Evolutionary conservation across 2,888 invertebrate species (phyloP).

Genomic region (Nebria salina): DNA sequence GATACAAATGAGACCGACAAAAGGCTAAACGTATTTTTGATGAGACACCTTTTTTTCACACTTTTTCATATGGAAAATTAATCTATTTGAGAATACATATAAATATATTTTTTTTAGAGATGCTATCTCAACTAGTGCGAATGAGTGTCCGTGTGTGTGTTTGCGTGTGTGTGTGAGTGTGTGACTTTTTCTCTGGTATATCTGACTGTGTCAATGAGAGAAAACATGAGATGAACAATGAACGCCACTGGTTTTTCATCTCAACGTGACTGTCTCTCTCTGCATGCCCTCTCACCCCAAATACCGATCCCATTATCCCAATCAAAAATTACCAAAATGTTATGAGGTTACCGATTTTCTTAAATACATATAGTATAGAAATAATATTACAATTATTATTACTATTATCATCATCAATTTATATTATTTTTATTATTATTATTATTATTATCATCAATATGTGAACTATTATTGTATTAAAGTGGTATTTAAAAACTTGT

Average conservation of each 20-base stretch:
- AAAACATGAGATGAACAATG: constrained; percentile 3
- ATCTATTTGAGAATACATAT: background rate
- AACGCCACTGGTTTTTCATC: constrained; percentile 6
- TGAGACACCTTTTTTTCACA: constrained; percentile 23
- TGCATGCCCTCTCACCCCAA: constrained; percentile 6
- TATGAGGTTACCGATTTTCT: constrained; percentile 45
- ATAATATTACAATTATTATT: constrained; percentile 37
- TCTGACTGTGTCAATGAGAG: background rate
- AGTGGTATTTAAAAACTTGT: constrained; percentile 56
- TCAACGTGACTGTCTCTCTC: constrained; percentile 3
- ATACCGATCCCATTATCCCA: constrained; percentile 28
- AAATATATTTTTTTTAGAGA: constrained; percentile 39
- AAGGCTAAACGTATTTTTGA: background rate
- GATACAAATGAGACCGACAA: background rate
- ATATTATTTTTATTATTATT: constrained; percentile 38
- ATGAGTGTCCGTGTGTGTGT: constrained; percentile 2
- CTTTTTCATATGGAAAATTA: background rate
- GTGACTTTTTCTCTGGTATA: background rate
- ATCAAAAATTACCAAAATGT: constrained; percentile 41
- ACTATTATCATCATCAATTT: constrained; percentile 36
- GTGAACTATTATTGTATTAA: constrained; percentile 33
- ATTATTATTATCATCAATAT: constrained; percentile 35
- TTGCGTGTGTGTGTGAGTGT: background rate
- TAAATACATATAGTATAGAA: constrained; percentile 29
- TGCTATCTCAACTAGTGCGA: background rate